Base-by-base conservation (phyloP, 2,888 invertebrate genomes). In the Aethes cnicana region DNA sequence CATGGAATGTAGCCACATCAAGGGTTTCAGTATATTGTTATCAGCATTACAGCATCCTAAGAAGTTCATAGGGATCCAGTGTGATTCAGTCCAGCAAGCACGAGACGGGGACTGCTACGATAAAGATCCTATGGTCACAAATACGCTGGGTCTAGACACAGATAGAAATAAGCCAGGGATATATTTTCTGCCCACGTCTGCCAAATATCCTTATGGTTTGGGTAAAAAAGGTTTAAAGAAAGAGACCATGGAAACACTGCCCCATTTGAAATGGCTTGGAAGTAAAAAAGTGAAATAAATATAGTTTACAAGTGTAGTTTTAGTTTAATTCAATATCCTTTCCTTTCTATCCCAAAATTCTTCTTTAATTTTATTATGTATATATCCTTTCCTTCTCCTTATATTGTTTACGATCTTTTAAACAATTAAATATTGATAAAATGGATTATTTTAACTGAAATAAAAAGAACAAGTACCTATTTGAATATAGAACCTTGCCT, bases 161-260 rank as follows among this genome's bases (percentile, higher is more conserved):
- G 62, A 80, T 55, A 66, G 28, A n/a, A 67, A 39, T 43, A 66
- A 56, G 42, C 44, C 65, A 6, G 80, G 80, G 0, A 65, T 78
- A 3, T 80, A 69, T 46, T 81, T 60, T 58, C 55, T 81, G 35
- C 62, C 73, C 0, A 78, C 81, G 0, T 50, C 56, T 2, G 69
- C 75, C 43, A 62, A 57, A 28, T 81, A 63, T 21, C 86, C 86
- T 0, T 86, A 76, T 54, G 77, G 61, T 57, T 60, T 84, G 47
- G 84, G 79, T 0, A 57, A 72, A 9, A 77, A 74, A 9, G 86
- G 85, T 0, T 39, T 84, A 35, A 66, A 66, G 21, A 75, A 57
- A 20, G 73, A 81, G 6, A 61, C 74, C 23, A 80, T 82, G n/a
- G 4, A 2, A 2, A n/a, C 35, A 2, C 8, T 35, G 16, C 2